phyloP scores from a whole-genome alignment of 2,888 invertebrate species.

The Adelphocoris suturalis region DNA sequence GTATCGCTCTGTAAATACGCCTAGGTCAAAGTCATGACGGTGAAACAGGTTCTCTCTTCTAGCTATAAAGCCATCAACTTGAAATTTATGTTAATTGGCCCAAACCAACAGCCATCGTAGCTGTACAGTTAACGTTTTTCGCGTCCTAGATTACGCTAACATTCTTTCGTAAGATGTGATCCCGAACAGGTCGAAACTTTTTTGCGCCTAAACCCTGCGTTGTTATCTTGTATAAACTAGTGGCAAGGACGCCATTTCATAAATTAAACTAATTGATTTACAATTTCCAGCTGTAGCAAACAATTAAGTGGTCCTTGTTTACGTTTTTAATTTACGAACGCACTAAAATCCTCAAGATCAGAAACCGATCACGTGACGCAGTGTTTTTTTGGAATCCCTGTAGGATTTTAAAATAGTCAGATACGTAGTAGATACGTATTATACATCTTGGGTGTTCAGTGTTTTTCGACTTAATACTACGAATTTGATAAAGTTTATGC shows the following conservation, averaged over 20 bases:
- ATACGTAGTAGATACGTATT: too few species aligned
- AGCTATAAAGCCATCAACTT: background rate
- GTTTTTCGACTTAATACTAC: too few species aligned
- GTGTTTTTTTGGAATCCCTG: background rate
- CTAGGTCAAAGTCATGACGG: too few species aligned
- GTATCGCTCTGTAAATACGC: too few species aligned
- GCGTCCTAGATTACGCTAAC: background rate
- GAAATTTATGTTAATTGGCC: conserved; percentile 12
- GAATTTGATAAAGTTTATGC: too few species aligned
- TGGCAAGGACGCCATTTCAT: background rate
- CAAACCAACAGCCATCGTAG: background rate
- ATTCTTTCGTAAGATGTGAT: background rate
- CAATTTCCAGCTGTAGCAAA: background rate
- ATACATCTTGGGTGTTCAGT: too few species aligned
- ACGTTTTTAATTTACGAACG: background rate
- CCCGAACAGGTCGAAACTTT: conserved; percentile 23
- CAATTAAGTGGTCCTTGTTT: conserved; percentile 3
- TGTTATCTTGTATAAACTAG: conserved; percentile 26
- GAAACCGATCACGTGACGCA: conserved; percentile 6
- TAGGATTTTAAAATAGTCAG: too few species aligned
- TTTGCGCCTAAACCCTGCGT: conserved; percentile 1
- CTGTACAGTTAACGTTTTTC: conserved; percentile 11
- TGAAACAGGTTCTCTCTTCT: background rate
- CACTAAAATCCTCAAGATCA: conserved; percentile 17
- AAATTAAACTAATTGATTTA: conserved; percentile 1